phyloP scores from a whole-genome alignment of 1,140 invertebrate genomes.

The Caenorhabditis inopinata region DNA sequence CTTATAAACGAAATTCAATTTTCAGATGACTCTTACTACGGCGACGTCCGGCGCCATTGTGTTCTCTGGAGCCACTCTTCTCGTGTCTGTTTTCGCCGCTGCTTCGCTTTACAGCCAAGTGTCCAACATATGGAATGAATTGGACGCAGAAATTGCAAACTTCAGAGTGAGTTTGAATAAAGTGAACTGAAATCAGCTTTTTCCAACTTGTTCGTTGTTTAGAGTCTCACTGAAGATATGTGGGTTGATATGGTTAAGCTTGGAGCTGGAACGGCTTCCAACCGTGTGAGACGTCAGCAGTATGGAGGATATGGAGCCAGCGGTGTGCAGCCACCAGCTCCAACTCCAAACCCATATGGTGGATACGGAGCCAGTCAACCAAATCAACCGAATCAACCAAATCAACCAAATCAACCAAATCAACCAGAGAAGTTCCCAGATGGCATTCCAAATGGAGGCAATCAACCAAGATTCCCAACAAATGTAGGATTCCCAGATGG shows the following conservation, averaged over 20 bases:
- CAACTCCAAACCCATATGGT: constrained; percentile 28
- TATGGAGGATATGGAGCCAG: constrained; percentile 53
- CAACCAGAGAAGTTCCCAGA: constrained; percentile 29
- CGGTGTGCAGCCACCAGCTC: constrained; percentile 38
- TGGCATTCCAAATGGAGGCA: constrained; percentile 19
- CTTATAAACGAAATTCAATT: neutral
- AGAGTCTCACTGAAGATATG: constrained; percentile 47
- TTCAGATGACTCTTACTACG: constrained; percentile 38
- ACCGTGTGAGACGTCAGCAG: constrained; percentile 49
- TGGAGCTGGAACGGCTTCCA: constrained; percentile 47
- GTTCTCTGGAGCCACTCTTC: constrained; percentile 45
- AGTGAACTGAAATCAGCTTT: too few relatives aligned
- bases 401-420: too few relatives aligned
- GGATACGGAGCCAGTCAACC: constrained; percentile 16
- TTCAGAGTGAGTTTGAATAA: constrained; percentile 45
- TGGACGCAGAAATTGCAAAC: constrained; percentile 49
- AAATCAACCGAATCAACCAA: constrained; percentile 7
- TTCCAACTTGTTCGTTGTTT: neutral
- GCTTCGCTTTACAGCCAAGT: constrained; percentile 50
- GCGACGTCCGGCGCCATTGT: constrained; percentile 45
- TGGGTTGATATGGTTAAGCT: constrained; percentile 55
- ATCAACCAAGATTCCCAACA: constrained; percentile 16
- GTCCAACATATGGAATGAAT: constrained; percentile 46
- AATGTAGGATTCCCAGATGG: constrained; percentile 22
- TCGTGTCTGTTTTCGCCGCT: constrained; percentile 45